Base-by-base conservation (phyloP, 2,113 vertebrate genomes). In the Microtus ochrogaster region DNA sequence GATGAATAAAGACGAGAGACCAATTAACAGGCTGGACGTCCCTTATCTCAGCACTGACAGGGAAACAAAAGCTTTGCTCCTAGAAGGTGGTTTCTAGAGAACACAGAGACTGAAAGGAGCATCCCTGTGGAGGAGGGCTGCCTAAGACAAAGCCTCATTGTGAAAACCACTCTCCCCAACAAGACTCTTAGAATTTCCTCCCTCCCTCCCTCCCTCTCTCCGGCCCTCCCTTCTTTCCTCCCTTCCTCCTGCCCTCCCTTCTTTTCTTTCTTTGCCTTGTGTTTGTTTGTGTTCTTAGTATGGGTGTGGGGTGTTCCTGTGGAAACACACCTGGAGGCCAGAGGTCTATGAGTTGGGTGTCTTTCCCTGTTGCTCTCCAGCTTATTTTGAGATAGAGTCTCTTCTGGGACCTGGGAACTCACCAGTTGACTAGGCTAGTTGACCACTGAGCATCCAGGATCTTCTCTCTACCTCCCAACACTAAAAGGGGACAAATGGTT, bases 1-100 rank as follows among this genome's bases (percentile, higher is more conserved):
- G 82, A 92, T 26, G 83, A 97, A 63, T 61, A 96, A 95, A 30
- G 30, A 93, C 77, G 76, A 72, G 93, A 96, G 96, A 93, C 82
- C 94, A 97, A 96, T 98, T 97, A 98, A 84, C 33, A 83, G 86
- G 63, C 74, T 95, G 91, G 77, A 36, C 58, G 94, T 26, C n/a
- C 81, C 87, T 95, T 90, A 83, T 89, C 94, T 97, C 84, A 79
- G 82, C 92, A 36, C 87, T 94, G 91, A 96, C 90, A 91, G 61
- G 63, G 22, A 86, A 90, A 0, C 47, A 84, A 2, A 97, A 96
- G 87, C 92, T 96, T 97, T 97, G 95, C 91, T 97, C 24, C 85
- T 89, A 79, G 74, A 86, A 91, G 76, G 73, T 65, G 36, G 76
- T 96, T 78, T 49, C 52, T 78, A 41, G 78, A 83, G 74, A 97